Conservation (phyloP, 2,888 invertebrate genomes). For the Cordylochernes scorpioides region DNA sequence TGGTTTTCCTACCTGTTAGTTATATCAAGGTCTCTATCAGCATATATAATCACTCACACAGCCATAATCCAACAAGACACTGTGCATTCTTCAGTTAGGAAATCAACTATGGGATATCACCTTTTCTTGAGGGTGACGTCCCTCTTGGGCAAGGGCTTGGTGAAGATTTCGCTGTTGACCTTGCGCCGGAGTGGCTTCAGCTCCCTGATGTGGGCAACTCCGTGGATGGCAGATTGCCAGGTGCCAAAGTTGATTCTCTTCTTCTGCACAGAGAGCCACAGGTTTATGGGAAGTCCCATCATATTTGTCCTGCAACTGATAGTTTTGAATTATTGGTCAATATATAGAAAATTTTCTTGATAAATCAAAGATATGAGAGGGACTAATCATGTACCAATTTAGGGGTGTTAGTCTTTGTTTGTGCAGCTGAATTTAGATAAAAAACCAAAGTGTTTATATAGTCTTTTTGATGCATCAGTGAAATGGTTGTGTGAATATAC, state of each 20-base stretch:
- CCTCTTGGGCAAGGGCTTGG: constrained; percentile 5
- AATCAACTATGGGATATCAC: constrained; percentile 1
- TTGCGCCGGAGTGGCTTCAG: constrained; percentile 32
- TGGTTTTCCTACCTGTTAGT: no score
- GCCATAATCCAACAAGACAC: not conserved
- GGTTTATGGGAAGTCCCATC: no score
- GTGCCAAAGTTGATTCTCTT: constrained; percentile 49
- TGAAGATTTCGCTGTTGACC: constrained; percentile 7
- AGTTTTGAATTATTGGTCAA: no score
- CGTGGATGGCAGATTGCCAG: constrained; percentile 60
- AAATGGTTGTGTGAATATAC: no score
- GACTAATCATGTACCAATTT: constrained; percentile 33
- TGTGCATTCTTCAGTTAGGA: not conserved
- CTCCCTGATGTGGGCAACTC: constrained; percentile 37
- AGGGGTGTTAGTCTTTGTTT: constrained; percentile 63
- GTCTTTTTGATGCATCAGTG: no score
- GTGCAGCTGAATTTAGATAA: no score
- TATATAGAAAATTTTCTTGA: no score
- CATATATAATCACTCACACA: not conserved
- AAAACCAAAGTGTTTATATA: no score
- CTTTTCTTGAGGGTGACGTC: constrained; percentile 6
- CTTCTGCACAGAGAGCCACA: constrained; percentile 36
- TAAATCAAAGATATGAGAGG: no score
- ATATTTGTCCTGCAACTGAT: no score
- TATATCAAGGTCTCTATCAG: no score